phyloP scores from a whole-genome alignment of 2,797 vertebrate genomes.

The Sebastes nivosus region DNA sequence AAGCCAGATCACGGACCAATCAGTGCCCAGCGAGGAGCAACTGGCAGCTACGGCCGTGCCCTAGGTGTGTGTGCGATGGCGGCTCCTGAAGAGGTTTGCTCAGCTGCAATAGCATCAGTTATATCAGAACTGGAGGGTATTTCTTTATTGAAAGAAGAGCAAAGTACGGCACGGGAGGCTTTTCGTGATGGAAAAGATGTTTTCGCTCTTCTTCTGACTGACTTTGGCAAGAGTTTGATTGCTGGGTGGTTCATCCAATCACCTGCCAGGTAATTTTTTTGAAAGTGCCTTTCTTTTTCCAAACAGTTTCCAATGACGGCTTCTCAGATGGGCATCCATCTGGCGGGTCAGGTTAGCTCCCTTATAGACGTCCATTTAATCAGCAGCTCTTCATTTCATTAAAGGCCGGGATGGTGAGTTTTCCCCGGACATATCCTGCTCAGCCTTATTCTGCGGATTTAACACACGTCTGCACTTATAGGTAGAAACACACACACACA shows the following conservation, averaged over 20 bases:
- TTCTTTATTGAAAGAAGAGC: background rate
- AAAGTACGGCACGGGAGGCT: background rate
- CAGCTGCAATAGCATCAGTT: no score
- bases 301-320: no score
- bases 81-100: background rate
- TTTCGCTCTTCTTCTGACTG: background rate
- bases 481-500: background rate
- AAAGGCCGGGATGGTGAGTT: slow-evolving; percentile 11
- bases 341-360: background rate
- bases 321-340: background rate
- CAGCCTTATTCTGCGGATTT: slow-evolving; percentile 24
- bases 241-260: accelerated
- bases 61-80: background rate
- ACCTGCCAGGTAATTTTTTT: accelerated
- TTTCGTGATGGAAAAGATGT: background rate
- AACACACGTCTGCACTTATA: slow-evolving; percentile 20
- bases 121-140: no score
- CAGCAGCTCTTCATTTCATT: slow-evolving; percentile 48
- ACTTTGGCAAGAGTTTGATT: background rate
- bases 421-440: slow-evolving; percentile 22
- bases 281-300: no score
- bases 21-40: accelerated
- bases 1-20: background rate
- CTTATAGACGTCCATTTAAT: slow-evolving; percentile 35
- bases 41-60: background rate